Conservation (phyloP, 2,797 vertebrate species). For the Peromyscus nudipes region DNA sequence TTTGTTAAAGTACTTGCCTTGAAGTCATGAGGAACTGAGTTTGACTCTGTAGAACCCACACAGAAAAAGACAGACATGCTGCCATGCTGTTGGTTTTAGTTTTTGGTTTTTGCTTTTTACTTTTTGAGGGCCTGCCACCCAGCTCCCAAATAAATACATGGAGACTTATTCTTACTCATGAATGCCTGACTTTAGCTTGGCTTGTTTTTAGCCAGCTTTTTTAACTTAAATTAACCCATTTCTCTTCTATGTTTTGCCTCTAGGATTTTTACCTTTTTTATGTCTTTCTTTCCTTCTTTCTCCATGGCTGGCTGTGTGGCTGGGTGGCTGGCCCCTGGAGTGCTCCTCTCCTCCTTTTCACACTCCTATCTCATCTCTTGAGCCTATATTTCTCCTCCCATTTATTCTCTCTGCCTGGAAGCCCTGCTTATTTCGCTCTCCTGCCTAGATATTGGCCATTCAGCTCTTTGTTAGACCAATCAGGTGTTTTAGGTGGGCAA, state of each 20-base stretch:
- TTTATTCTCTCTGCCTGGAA: background rate
- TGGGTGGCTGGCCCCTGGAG: background rate
- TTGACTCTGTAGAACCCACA: background rate
- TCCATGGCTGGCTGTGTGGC: too few species aligned
- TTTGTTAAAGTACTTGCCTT: background rate
- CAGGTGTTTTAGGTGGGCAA: background rate
- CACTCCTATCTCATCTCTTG: background rate
- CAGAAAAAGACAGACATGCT: background rate
- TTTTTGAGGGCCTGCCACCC: background rate
- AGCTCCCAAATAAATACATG: background rate
- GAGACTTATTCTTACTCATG: background rate
- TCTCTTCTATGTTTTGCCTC: background rate
- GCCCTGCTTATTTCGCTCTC: background rate
- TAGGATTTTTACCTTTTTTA: background rate
- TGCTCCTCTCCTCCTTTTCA: background rate
- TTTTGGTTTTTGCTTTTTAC: background rate
- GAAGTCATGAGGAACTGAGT: background rate
- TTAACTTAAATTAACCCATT: background rate
- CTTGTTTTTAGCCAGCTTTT: background rate
- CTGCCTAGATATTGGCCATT: background rate
- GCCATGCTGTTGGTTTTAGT: background rate
- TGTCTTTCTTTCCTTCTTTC: background rate
- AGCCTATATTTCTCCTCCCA: background rate
- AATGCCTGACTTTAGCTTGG: background rate
- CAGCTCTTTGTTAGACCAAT: background rate